Evolutionary conservation across 2,113 vertebrate genomes (phyloP).

Genomic region (Falco punctatus): DNA sequence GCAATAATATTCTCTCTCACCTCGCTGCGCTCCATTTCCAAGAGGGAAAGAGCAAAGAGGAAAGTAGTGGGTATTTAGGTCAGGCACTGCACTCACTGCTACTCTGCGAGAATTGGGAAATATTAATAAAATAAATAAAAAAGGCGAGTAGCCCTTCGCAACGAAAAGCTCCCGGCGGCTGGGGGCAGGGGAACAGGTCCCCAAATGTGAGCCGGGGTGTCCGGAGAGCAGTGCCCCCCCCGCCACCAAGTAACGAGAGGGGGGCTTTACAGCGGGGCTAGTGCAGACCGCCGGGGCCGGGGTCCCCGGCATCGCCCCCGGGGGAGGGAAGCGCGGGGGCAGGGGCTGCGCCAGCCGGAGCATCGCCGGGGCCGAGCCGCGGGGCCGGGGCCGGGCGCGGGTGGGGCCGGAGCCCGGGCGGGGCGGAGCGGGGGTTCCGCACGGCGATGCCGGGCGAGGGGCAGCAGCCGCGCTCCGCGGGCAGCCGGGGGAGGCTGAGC

Average conservation of each 20-base stretch:
- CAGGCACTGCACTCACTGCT: not conserved
- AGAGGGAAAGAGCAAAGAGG: not conserved
- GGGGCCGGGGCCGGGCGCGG: not conserved
- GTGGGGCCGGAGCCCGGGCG: not conserved
- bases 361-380: not conserved
- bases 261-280: not conserved
- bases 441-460: not conserved
- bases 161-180: not conserved
- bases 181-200: not conserved
- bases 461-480: not conserved
- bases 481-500: too few relatives aligned
- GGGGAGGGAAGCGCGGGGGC: not conserved
- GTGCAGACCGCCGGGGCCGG: not conserved
- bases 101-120: not conserved
- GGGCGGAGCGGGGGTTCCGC: not conserved
- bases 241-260: not conserved
- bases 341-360: not conserved
- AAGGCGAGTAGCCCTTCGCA: not conserved
- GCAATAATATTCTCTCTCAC: not conserved
- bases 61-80: constrained; percentile 1
- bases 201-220: not conserved
- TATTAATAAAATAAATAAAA: not conserved
- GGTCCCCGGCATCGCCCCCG: not conserved
- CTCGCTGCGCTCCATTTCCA: not conserved
- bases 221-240: not conserved